Evolutionary conservation across 2,888 invertebrate species (phyloP), one percentile per base, ranked within the genome.

Genomic region (Pheosia gnoma): DNA sequence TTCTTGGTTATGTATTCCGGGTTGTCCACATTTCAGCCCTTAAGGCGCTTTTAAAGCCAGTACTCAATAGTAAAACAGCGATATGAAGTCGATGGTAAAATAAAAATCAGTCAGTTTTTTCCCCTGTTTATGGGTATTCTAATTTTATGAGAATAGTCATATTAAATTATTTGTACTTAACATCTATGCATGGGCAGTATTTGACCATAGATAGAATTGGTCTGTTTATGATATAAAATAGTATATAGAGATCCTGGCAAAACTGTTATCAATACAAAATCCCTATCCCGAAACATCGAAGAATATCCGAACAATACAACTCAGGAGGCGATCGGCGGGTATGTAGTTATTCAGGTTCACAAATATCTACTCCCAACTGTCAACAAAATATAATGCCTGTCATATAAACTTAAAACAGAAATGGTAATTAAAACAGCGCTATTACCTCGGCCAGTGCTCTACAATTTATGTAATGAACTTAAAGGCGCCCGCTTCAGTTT

Each of bases 21-120:
- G 71, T 77, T 82, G 82, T 82, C 75, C 81, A 77, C 80, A 78
- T 79, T 80, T 78, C 75, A 74, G 71, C 71, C 72, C 60, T 65
- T 70, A 61, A 77, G 68, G 73, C 60, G 60, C 64, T 64, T 66
- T 59, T 25, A 53, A 53, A 5, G 11, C 53, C 5, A 39, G 59
- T 49, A 66, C 58, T 52, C 54, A 59, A 58, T 55, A 68, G 58
- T 72, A 57, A 67, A 57, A 61, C 45, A n/a, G 56, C 51, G 39
- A 54, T 58, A 52, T 72, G 60, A 63, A 74, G 25, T 8, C 5
- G 10, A 5, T 39, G 25, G 13, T 38, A 53, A 59, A 62, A 37
- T 38, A 59, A 52, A 57, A 62, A 51, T 36, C 6, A 57, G 36
- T 57, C 10, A 57, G 25, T 25, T 47, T 47, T 47, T n/a, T 8